Evolutionary conservation across 1,140 invertebrate species (phyloP).

Genomic region (Rhyacophila brunnea): DNA sequence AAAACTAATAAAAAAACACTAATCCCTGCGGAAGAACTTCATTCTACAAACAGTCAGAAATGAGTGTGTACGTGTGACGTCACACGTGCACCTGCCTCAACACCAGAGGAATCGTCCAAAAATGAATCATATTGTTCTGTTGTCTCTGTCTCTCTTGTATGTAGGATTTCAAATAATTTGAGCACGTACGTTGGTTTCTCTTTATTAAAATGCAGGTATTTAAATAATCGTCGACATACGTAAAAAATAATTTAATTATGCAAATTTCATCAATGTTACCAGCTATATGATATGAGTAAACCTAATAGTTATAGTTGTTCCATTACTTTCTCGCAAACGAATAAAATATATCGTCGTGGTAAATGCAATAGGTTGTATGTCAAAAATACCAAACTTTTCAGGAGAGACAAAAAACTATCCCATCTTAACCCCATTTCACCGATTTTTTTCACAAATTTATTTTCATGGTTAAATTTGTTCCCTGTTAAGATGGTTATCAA

Average conservation of each 20-base stretch:
- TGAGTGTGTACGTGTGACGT: constrained; percentile 19
- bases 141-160: constrained; percentile 15
- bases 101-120: constrained; percentile 11
- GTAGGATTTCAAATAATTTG: background rate
- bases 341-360: too few relatives aligned
- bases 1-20: constrained; percentile 22
- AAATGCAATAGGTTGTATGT: too few relatives aligned
- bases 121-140: constrained; percentile 18
- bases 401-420: too few relatives aligned
- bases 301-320: too few relatives aligned
- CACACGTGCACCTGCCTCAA: constrained; percentile 26
- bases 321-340: too few relatives aligned
- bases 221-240: constrained; percentile 21
- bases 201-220: constrained; percentile 25
- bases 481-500: too few relatives aligned
- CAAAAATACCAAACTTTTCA: too few relatives aligned
- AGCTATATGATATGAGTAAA: background rate
- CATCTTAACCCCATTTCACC: too few relatives aligned
- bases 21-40: constrained; percentile 14
- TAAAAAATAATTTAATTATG: constrained; percentile 1
- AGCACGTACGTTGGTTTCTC: constrained; percentile 10
- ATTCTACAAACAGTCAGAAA: constrained; percentile 22
- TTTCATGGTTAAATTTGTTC: too few relatives aligned
- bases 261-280: constrained; percentile 1
- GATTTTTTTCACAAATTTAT: too few relatives aligned